These are phyloP conservation scores for Rhodophaea formosa DNA, from an alignment of 2,888 invertebrate genomes.

Conservation along the genomic window DNA sequence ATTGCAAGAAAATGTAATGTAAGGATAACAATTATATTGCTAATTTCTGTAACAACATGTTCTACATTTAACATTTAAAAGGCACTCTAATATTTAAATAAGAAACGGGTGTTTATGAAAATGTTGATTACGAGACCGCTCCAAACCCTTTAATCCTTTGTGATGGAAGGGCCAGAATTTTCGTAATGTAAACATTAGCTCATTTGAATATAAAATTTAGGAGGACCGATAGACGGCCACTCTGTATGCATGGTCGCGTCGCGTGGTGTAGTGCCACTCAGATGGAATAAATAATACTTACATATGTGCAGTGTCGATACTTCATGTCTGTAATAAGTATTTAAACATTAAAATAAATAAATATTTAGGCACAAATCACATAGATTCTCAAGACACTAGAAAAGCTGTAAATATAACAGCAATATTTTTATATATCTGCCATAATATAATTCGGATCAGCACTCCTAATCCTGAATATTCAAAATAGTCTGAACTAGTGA, in stretches of 20 bases:
- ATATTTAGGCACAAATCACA: no score
- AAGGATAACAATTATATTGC: no score
- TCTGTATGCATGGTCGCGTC: not conserved
- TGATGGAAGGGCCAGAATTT: constrained; percentile 9
- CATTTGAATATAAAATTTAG: constrained; percentile 3
- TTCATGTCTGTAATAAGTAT: no score
- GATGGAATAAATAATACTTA: not conserved
- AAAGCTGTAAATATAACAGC: no score
- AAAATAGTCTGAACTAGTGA: no score
- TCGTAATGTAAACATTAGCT: constrained; percentile 1
- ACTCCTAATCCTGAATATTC: no score
- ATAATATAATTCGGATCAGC: no score
- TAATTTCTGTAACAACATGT: no score
- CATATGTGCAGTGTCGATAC: not conserved
- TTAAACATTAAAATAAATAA: no score
- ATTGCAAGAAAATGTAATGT: no score
- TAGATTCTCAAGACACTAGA: no score
- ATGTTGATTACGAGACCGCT: constrained; percentile 5
- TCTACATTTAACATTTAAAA: not conserved
- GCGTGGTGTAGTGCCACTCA: not conserved
- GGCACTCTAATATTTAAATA: constrained; percentile 13
- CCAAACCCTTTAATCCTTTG: constrained; percentile 4
- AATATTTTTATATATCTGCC: no score
- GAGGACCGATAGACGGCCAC: not conserved
- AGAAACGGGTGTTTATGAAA: constrained; percentile 11